Evolutionary conservation across 1,140 invertebrate genomes (phyloP).

Genomic region (Calephelis virginiensis): DNA sequence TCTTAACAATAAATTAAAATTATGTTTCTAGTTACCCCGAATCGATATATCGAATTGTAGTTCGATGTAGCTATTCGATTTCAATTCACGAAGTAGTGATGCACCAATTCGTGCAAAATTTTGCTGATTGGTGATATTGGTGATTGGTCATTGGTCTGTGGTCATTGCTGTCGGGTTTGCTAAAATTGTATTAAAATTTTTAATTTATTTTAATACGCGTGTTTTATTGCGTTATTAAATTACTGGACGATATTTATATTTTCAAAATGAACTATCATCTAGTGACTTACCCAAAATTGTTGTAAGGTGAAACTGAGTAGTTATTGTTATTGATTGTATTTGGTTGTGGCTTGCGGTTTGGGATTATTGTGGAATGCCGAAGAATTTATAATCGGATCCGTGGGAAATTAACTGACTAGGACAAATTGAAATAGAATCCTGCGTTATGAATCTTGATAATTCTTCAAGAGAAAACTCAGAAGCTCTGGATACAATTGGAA

Average conservation of each 20-base stretch:
- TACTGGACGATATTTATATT: background rate
- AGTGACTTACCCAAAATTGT: background rate
- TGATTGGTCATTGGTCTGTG: too few relatives aligned
- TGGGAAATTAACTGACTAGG: slow-evolving; percentile 8
- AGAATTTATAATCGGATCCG: slow-evolving; percentile 22
- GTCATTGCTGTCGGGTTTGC: too few relatives aligned
- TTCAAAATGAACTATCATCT: background rate
- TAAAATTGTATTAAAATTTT: too few relatives aligned
- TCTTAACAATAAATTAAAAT: too few relatives aligned
- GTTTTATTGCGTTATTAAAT: too few relatives aligned
- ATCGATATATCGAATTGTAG: too few relatives aligned
- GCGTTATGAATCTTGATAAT: slow-evolving; percentile 73
- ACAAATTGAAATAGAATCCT: slow-evolving; percentile 15
- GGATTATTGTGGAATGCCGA: slow-evolving; percentile 25
- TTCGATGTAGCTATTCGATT: too few relatives aligned
- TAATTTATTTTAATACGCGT: too few relatives aligned
- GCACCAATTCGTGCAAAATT: too few relatives aligned
- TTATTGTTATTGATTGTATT: slow-evolving; percentile 29
- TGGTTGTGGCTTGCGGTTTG: slow-evolving; percentile 17
- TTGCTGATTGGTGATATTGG: too few relatives aligned
- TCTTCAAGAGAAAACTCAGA: slow-evolving; percentile 70
- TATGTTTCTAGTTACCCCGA: too few relatives aligned
- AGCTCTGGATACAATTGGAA: slow-evolving; percentile 59
- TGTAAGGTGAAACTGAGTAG: slow-evolving; percentile 2
- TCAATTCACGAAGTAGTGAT: too few relatives aligned